Evolutionary conservation across 2,113 vertebrate genomes (phyloP).

Genomic region (Gasterosteus aculeatus): DNA sequence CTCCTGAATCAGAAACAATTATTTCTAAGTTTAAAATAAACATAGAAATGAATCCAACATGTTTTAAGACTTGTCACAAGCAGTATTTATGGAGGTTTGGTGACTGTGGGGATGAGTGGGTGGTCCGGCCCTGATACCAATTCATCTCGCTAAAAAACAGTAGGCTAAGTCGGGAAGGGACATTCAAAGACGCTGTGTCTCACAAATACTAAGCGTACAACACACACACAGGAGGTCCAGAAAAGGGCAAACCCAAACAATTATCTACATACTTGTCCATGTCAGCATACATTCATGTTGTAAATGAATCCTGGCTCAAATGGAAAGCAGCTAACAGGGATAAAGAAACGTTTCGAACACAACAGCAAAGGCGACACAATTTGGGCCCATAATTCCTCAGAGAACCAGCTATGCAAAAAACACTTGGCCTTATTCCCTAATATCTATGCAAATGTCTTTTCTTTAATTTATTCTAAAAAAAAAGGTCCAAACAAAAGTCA

Average conservation of each 20-base stretch:
- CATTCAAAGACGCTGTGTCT: constrained; percentile 23
- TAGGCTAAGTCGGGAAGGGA: constrained; percentile 17
- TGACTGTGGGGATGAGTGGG: constrained; percentile 45
- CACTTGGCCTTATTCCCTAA: background rate
- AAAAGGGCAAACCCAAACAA: background rate
- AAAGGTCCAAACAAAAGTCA: background rate
- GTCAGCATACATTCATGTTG: background rate
- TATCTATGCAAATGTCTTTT: background rate
- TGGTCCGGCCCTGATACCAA: constrained; percentile 47
- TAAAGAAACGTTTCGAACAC: background rate
- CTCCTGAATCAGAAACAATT: constrained; percentile 19
- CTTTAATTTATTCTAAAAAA: background rate
- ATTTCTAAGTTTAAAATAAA: constrained; percentile 46
- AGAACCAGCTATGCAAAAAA: background rate
- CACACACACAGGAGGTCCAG: constrained; percentile 11
- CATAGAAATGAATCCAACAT: constrained; percentile 2
- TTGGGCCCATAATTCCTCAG: background rate
- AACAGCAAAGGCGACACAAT: background rate
- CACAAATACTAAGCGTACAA: constrained; percentile 9
- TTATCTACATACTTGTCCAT: background rate
- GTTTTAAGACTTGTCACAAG: constrained; percentile 23
- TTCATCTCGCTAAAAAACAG: constrained; percentile 53
- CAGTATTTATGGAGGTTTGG: constrained; percentile 39
- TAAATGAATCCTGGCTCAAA: background rate
- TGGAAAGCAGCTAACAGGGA: constrained; percentile 1